Evolutionary conservation across 2,888 invertebrate species (phyloP).

Genomic region (Thereva nobilitata): DNA sequence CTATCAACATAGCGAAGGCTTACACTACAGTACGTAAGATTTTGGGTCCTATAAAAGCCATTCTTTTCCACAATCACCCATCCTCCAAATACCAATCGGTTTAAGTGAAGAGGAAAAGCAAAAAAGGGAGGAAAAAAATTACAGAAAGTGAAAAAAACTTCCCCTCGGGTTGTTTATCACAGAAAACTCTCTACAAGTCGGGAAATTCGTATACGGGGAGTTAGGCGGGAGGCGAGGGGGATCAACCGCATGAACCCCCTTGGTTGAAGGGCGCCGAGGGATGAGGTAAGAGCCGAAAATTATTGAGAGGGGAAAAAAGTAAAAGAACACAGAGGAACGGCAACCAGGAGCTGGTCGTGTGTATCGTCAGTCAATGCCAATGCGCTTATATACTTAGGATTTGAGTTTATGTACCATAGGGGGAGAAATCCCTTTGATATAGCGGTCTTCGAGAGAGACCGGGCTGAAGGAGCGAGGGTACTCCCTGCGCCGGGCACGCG

Average conservation of each 20-base stretch:
- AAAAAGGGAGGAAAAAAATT: slow-evolving; percentile 3
- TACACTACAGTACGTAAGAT: not conserved
- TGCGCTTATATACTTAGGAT: slow-evolving; percentile 30
- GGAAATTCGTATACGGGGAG: too few species aligned
- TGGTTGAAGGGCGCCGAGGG: not conserved
- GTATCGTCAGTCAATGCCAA: not conserved
- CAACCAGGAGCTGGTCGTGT: not conserved
- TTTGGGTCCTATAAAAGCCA: not conserved
- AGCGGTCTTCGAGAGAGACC: slow-evolving; percentile 1
- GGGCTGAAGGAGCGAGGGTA: not conserved
- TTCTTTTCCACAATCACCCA: slow-evolving; percentile 9
- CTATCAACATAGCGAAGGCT: too few species aligned
- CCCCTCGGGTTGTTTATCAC: slow-evolving; percentile 14
- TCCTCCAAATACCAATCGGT: slow-evolving; percentile 22
- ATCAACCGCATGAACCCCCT: too few species aligned
- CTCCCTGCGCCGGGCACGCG: slow-evolving; percentile 20
- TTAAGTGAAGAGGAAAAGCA: slow-evolving; percentile 15
- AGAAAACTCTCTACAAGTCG: too few species aligned
- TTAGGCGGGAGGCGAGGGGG: too few species aligned
- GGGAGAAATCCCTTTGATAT: slow-evolving; percentile 29
- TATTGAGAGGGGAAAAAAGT: slow-evolving; percentile 21
- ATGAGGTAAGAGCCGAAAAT: slow-evolving; percentile 25
- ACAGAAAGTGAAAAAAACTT: slow-evolving; percentile 13
- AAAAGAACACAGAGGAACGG: not conserved
- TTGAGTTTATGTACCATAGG: slow-evolving; percentile 9